A percentile compares a stretch with the other conserved stretches of the same genome.
Conservation (phyloP, 2,113 vertebrate genomes). For the Isurus oxyrinchus region DNA sequence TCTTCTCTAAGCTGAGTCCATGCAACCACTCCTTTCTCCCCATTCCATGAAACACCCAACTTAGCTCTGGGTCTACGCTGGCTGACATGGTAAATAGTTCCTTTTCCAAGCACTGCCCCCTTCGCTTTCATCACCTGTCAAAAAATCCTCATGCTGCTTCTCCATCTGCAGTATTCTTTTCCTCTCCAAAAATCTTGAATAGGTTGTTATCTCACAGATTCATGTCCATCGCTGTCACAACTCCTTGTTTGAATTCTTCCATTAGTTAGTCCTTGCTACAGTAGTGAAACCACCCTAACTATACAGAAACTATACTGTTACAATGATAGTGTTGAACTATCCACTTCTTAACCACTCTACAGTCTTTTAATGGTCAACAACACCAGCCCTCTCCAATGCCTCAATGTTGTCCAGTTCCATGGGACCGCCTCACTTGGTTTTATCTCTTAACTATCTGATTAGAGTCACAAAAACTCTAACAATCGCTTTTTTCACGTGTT, state of each 20-base stretch:
- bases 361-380: not conserved
- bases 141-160: not conserved
- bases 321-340: not conserved
- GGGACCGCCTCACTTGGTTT: not conserved
- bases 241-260: not conserved
- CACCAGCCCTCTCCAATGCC: not conserved
- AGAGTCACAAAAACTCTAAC: not conserved
- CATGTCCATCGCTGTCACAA: not conserved
- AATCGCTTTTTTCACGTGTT: not conserved
- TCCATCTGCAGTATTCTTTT: not conserved
- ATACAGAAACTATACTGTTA: not conserved
- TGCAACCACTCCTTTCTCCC: not conserved
- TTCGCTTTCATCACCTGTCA: not conserved
- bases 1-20: not conserved
- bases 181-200: not conserved
- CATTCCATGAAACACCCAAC: not conserved
- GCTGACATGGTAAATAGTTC: not conserved
- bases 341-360: not conserved
- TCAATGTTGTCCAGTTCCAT: not conserved
- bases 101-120: not conserved
- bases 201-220: not conserved
- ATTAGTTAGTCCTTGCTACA: not conserved
- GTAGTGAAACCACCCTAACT: not conserved
- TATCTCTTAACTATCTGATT: not conserved
- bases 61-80: not conserved